phyloP scores from a whole-genome alignment of 2,888 invertebrate species.

The Apamea crenata region DNA sequence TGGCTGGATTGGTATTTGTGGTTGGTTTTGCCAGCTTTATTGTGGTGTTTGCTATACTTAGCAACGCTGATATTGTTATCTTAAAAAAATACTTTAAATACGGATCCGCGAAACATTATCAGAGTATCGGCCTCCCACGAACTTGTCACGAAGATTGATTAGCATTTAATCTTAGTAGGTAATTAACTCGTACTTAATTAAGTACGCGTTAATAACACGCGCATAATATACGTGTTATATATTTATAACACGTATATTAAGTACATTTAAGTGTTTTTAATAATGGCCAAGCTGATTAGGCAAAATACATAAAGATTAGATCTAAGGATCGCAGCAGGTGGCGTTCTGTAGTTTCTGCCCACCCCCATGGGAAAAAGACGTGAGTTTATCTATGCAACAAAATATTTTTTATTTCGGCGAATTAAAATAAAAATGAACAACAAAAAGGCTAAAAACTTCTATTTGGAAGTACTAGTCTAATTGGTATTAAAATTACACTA shows the following conservation, averaged over 20 bases:
- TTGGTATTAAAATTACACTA: too few relatives aligned
- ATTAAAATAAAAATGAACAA: too few relatives aligned
- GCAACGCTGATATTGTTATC: conserved; percentile 1
- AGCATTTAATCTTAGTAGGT: conserved; percentile 17
- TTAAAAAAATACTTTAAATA: background rate
- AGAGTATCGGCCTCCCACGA: conserved; percentile 31
- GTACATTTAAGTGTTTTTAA: background rate
- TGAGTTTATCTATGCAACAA: too few relatives aligned
- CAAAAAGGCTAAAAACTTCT: background rate
- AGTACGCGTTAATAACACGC: too few relatives aligned
- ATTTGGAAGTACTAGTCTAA: background rate
- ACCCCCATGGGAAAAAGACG: too few relatives aligned
- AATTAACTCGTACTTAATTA: conserved; percentile 14
- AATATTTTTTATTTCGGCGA: too few relatives aligned
- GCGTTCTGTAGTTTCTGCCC: too few relatives aligned
- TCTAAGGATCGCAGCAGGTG: too few relatives aligned
- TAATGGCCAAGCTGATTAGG: conserved; percentile 2
- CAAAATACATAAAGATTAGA: too few relatives aligned
- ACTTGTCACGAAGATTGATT: background rate
- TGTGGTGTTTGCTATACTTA: background rate
- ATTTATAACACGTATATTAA: conserved; percentile 1
- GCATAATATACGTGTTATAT: too few relatives aligned
- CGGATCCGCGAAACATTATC: conserved; percentile 3
- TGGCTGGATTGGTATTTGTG: too few relatives aligned
- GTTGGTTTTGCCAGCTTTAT: background rate